Evolutionary conservation across 2,797 vertebrate genomes (phyloP), one percentile per base, ranked within the genome.

Genomic region (Enteromius afrohamiltoni): DNA sequence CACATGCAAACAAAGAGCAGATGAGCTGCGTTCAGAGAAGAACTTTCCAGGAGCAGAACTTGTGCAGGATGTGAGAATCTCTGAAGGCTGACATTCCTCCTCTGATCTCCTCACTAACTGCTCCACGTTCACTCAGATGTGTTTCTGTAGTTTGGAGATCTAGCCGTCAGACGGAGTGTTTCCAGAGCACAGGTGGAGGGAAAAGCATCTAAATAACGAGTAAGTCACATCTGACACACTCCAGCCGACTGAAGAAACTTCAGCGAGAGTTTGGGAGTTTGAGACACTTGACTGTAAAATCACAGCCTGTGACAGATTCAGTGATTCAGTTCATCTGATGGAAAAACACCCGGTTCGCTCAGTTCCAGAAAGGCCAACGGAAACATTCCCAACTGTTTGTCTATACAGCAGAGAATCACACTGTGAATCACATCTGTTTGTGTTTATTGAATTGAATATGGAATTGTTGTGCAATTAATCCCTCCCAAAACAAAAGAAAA

Each of bases 51-150:
- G 47, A 70, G 68, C 21, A 23, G 40, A 51, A 19, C 26, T 74
- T 21, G 70, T 8, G 4, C 5, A 26, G 6, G 68, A 70, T 70
- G 68, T 73, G 16, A 34, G 9, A 19, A 7, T 11, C 17, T 21
- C 26, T 34, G 70, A 31, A 73, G 68, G 68, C 26, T 31, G 70
- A 26, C 13, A 1, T 45, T 70, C 13, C 40, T 47, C 40, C 68
- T 47, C 40, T 51, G 26, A 73, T 51, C 47, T 70, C 40, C 23
- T 64, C 62, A 9, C 62, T 64, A 64, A 64, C 62, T 64, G 62
- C 62, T 64, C 14, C 62, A 64, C 62, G 7, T 31, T 64, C 16
- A 31, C 62, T 64, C 62, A 9, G 29, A 64, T 64, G 62, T 31
- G 2, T 29, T 31, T 0, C 62, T 64, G 62, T 21, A 40, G 34